A percentile compares a stretch with the other conserved stretches of the same genome.
Conservation (phyloP, 2,888 invertebrate species). For the Pachycephus smyrnensis region DNA sequence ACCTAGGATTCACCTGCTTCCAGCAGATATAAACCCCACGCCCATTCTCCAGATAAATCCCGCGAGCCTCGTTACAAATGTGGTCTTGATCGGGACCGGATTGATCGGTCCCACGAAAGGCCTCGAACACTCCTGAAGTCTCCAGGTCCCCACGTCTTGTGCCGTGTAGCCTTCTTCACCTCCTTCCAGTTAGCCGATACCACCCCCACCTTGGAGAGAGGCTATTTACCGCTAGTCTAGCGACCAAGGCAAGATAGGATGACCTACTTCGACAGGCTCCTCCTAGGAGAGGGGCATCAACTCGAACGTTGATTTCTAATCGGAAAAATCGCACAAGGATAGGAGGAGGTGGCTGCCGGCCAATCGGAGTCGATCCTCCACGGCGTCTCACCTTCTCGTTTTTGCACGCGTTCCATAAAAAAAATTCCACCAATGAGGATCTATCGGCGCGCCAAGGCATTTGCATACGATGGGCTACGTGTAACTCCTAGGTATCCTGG, state of each 20-base stretch:
- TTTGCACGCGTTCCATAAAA: slow-evolving; percentile 29
- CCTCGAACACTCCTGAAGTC: background rate
- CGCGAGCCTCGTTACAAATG: background rate
- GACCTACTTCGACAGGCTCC: slow-evolving; percentile 65
- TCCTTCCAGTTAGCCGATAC: slow-evolving; percentile 22
- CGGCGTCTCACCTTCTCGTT: slow-evolving; percentile 36
- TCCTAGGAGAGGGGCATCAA: slow-evolving; percentile 64
- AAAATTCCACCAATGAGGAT: slow-evolving; percentile 25
- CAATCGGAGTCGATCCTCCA: slow-evolving; percentile 41
- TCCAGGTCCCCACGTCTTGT: background rate
- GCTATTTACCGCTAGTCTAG: slow-evolving; percentile 51
- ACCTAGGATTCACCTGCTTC: slow-evolving; percentile 45
- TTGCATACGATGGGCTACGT: slow-evolving; percentile 31
- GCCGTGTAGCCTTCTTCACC: background rate
- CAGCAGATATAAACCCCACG: background rate
- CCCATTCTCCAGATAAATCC: background rate
- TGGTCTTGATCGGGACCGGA: background rate
- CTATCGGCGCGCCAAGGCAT: slow-evolving; percentile 29
- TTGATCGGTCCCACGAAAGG: slow-evolving; percentile 1
- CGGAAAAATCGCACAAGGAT: slow-evolving; percentile 59
- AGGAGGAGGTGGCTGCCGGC: slow-evolving; percentile 35
- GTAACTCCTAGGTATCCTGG: slow-evolving; percentile 1
- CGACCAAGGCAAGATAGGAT: slow-evolving; percentile 59
- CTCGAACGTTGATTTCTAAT: slow-evolving; percentile 58
- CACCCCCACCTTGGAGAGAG: slow-evolving; percentile 51